These are phyloP conservation scores for Diabrotica balteata DNA, from an alignment of 2,888 invertebrate species.

Conservation along the genomic window DNA sequence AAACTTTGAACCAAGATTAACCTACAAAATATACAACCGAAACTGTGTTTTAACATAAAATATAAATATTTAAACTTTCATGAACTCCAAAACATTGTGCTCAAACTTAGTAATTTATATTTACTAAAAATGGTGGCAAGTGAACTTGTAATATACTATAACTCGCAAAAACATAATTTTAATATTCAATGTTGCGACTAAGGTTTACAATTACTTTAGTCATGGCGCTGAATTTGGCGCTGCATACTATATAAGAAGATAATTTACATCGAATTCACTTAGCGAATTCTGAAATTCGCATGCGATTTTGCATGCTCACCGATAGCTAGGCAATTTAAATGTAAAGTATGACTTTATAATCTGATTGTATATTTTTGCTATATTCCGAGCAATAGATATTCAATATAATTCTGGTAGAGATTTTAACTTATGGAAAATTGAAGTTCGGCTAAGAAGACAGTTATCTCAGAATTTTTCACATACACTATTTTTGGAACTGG, in stretches of 20 bases:
- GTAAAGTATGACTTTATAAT: conserved; percentile 10
- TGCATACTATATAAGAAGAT: not conserved
- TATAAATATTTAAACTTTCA: too few species aligned
- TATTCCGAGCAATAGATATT: not conserved
- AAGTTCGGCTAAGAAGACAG: too few species aligned
- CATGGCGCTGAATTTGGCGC: not conserved
- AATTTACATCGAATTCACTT: conserved; percentile 7
- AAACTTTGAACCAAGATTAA: too few species aligned
- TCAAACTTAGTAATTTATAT: too few species aligned
- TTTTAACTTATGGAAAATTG: too few species aligned
- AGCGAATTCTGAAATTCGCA: conserved; percentile 9
- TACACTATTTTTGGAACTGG: too few species aligned
- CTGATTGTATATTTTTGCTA: not conserved
- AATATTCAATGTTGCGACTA: conserved; percentile 3
- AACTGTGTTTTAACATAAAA: too few species aligned
- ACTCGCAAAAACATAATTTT: conserved; percentile 5
- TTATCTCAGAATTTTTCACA: too few species aligned
- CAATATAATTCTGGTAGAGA: not conserved
- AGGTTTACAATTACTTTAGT: not conserved
- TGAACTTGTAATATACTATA: too few species aligned
- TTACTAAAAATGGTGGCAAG: too few species aligned
- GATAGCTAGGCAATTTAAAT: not conserved
- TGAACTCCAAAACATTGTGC: too few species aligned
- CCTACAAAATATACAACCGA: too few species aligned
- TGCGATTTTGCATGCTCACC: conserved; percentile 1